Base-by-base conservation (phyloP, 2,797 vertebrate species). In the Podargus strigoides region DNA sequence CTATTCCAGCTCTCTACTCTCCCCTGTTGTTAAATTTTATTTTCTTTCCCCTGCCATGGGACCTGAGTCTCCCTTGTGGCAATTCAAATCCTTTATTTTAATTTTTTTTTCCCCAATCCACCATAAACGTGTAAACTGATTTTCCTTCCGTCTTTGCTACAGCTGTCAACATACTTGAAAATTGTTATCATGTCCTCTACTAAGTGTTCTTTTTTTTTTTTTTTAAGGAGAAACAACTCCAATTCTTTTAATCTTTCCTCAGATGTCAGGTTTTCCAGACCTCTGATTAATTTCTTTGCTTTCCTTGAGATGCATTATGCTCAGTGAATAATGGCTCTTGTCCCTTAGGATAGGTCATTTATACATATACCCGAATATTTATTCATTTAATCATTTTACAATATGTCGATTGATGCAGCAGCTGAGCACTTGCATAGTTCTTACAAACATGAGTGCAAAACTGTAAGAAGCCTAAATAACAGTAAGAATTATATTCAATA, bases 261-360 rank as follows among this genome's bases (percentile, higher is more conserved):
- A 91, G 89, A 67, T 96, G 95, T 96, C 96, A 96, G 94, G 55
- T 49, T 95, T 92, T 89, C 92, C 89, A 56, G 94, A 80, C 81
- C 93, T 83, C 95, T 96, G 96, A 96, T 96, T 96, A 96, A 96
- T 96, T 96, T 93, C 63, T n/a, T n/a, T 91, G 84, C 85, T 83
- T 78, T 92, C 68, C 95, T 91, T 60, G 89, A 89, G 94, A 85
- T 95, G 94, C 93, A 55, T 92, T 87, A 74, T 95, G 90, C 94
- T 9, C 34, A 10, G 94, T 97, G 95, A 97, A 95, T 97, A 97
- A 97, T 95, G 93, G 78, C 93, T 85, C 93, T 97, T 97, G 94
- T 96, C 94, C 95, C 94, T 78, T 77, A 96, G 93, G 95, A 95
- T 93, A 95, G 96, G 95, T 96, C 94, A 96, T 85, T 92, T 74